A percentile compares a stretch with the other conserved stretches of the same genome.
phyloP scores from a whole-genome alignment of 2,888 invertebrate species.

The Deilephila porcellus region DNA sequence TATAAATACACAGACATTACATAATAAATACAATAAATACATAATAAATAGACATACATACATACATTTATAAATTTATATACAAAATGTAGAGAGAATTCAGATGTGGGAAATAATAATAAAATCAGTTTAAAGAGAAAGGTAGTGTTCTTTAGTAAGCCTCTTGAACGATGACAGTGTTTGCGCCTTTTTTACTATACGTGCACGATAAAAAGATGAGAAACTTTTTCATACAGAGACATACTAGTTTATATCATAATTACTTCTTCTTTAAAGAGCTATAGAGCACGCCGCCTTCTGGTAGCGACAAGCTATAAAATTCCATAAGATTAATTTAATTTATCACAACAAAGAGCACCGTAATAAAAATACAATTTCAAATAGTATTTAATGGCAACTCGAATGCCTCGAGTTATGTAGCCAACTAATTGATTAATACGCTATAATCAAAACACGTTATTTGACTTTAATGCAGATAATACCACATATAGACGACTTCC shows the following conservation, averaged over 20 bases:
- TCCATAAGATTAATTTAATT: slow-evolving; percentile 1
- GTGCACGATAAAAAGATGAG: too few species aligned
- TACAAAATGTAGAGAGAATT: too few species aligned
- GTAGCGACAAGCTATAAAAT: not conserved
- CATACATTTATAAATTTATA: too few species aligned
- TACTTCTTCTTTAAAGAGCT: not conserved
- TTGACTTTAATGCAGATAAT: slow-evolving; percentile 10
- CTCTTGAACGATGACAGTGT: too few species aligned
- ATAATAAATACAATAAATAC: too few species aligned
- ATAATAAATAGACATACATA: too few species aligned
- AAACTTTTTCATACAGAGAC: too few species aligned
- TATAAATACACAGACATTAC: too few species aligned
- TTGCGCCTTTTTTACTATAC: too few species aligned
- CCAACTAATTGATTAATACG: slow-evolving; percentile 18
- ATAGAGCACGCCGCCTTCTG: not conserved
- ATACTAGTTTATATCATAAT: not conserved
- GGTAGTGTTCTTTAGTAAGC: too few species aligned
- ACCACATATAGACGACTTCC: slow-evolving; percentile 16
- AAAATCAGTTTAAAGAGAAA: too few species aligned
- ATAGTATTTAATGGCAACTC: slow-evolving; percentile 7
- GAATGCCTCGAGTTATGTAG: not conserved
- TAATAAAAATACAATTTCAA: slow-evolving; percentile 26
- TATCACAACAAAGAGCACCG: slow-evolving; percentile 7
- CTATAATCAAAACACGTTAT: slow-evolving; percentile 22
- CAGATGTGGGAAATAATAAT: too few species aligned